Base-by-base conservation (phyloP, 2,113 vertebrate genomes). In the Engystomops pustulosus region DNA sequence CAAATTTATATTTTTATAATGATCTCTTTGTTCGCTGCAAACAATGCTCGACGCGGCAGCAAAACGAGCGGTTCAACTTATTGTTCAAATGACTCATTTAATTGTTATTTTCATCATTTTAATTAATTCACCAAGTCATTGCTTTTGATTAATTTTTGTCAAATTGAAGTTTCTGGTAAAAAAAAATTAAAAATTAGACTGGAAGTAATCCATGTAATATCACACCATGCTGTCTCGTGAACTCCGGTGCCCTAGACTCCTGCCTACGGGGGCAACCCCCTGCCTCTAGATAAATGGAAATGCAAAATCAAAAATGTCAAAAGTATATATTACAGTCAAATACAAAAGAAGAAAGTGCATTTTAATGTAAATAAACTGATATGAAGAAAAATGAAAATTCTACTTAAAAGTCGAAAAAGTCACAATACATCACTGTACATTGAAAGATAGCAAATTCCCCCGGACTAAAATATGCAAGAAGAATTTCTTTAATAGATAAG, bases 401-500 rank as follows among this genome's bases (percentile, higher is more conserved):
- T 11, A 41, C 34, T 58, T 78, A 67, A 79, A 79, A 62, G 77
- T 67, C 15, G 23, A 7, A 67, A 65, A 65, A 65, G 77, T 45
- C 77, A 67, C 11, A 79, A 79, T 65, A 32, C 44, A 62, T 79
- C 58, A 77, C 44, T 86, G 4, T 12, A 53, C 58, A 67, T 45
- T 79, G 77, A 65, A 20, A 62, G 77, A 67, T 79, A 67, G 36
- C 55, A 32, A 65, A 79, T 27, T 36, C 58, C 55, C 58, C 55
- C 23, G 15, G 36, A 65, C 55, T 65, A 25, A 79, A 65, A 79
- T 79, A 79, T 79, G 77, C 75, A 58, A 81, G 32, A 81, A 81
- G 45, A 70, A 81, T 81, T 71, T 71, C 27, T 15, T 53, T 53
- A 81, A 81, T 38, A 70, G 79, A 81, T 81, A 81, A 69, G 79